A percentile compares a stretch with the other conserved stretches of the same genome.
Evolutionary conservation across 2,113 vertebrate genomes (phyloP).

Genomic region (Gallinago undulata): DNA sequence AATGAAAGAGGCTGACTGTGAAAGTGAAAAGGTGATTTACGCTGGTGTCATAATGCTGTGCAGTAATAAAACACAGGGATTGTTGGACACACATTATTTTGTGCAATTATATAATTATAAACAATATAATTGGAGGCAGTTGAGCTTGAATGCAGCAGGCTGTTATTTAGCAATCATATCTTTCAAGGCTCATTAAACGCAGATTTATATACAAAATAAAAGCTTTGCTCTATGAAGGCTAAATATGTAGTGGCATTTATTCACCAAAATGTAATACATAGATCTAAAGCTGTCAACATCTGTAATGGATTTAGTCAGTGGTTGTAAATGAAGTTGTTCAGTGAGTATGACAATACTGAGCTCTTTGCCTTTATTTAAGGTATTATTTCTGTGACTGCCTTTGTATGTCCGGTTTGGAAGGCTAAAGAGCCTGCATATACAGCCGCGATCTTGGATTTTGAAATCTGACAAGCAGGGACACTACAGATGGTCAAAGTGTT

Average conservation of each 20-base stretch:
- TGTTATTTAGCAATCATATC: constrained; percentile 73
- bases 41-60: not conserved
- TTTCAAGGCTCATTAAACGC: constrained; percentile 70
- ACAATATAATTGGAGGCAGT: constrained; percentile 71
- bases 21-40: constrained; percentile 64
- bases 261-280: constrained; percentile 16
- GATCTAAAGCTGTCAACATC: constrained; percentile 22
- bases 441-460: not conserved
- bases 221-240: constrained; percentile 48
- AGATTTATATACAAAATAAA: constrained; percentile 72
- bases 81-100: constrained; percentile 63
- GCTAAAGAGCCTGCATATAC: not conserved
- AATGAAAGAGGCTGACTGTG: constrained; percentile 36
- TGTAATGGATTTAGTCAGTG: constrained; percentile 26
- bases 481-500: not conserved
- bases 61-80: constrained; percentile 47
- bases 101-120: constrained; percentile 70
- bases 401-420: not conserved
- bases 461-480: not conserved
- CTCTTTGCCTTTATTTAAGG: not conserved
- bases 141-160: constrained; percentile 65
- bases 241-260: constrained; percentile 54
- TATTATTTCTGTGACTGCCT: not conserved
- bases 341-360: not conserved
- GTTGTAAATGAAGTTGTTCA: not conserved